Percentiles rank a stretch among this genome's conserved stretches.
phyloP scores from a whole-genome alignment of 2,113 vertebrate genomes.

The Todiramphus chloris region DNA sequence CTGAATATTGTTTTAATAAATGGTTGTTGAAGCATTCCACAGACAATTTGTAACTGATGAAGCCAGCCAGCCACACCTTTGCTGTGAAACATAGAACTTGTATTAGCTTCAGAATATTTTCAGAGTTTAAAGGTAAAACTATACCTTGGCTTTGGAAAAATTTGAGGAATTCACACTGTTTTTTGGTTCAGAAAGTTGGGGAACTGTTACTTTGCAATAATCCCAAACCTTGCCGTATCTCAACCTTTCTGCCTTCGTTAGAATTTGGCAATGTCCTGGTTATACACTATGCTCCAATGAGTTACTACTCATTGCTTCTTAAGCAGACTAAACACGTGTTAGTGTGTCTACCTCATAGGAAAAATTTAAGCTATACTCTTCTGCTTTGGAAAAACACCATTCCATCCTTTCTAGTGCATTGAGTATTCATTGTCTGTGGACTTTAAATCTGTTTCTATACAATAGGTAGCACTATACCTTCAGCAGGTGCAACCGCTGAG shows the following conservation, averaged over 20 bases:
- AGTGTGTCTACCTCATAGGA: not conserved
- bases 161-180: not conserved
- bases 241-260: not conserved
- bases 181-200: not conserved
- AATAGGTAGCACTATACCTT: conserved; percentile 57
- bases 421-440: not conserved
- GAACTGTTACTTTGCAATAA: not conserved
- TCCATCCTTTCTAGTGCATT: not conserved
- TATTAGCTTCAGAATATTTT: not conserved
- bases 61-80: not conserved
- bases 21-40: not conserved
- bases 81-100: not conserved
- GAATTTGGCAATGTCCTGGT: not conserved
- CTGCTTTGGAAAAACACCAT: not conserved
- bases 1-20: not conserved
- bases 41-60: not conserved
- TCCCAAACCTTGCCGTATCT: not conserved
- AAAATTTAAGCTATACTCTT: not conserved
- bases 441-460: not conserved
- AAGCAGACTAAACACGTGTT: not conserved
- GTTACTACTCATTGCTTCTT: not conserved
- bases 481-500: conserved; percentile 71
- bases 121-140: not conserved
- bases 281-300: not conserved
- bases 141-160: not conserved